Conservation (phyloP, 2,113 vertebrate genomes). For the Struthio camelus region DNA sequence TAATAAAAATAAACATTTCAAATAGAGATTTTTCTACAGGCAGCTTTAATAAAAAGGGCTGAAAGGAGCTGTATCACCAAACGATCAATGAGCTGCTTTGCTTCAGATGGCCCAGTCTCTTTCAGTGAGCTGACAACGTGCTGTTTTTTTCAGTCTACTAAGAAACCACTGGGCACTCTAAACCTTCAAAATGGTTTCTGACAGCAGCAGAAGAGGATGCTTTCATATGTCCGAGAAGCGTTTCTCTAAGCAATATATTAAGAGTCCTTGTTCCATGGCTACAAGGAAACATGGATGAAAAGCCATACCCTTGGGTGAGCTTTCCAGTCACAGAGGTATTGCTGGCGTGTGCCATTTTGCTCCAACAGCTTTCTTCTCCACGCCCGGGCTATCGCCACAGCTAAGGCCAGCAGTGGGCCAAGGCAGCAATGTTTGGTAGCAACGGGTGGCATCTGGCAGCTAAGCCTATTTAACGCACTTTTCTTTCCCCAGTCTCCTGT, state of each 20-base stretch:
- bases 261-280: no score
- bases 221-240: background rate
- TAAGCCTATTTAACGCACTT: no score
- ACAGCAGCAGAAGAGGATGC: background rate
- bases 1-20: background rate
- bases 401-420: background rate
- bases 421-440: background rate
- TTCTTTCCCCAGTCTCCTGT: no score
- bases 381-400: no score
- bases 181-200: background rate
- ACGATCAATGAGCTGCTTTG: background rate
- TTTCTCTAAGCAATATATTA: no score
- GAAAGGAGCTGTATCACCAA: background rate
- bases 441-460: no score
- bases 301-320: no score
- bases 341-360: background rate
- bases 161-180: background rate
- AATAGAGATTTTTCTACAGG: background rate
- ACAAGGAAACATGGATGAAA: no score
- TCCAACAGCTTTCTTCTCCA: background rate
- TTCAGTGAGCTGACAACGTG: background rate
- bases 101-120: background rate
- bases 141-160: background rate
- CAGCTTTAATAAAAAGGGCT: background rate
- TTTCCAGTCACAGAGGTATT: background rate